A percentile compares a stretch with the other conserved stretches of the same genome.
These are phyloP conservation scores for Ephialtes manifestator DNA, from an alignment of 2,888 invertebrate genomes.

Conservation along the genomic window DNA sequence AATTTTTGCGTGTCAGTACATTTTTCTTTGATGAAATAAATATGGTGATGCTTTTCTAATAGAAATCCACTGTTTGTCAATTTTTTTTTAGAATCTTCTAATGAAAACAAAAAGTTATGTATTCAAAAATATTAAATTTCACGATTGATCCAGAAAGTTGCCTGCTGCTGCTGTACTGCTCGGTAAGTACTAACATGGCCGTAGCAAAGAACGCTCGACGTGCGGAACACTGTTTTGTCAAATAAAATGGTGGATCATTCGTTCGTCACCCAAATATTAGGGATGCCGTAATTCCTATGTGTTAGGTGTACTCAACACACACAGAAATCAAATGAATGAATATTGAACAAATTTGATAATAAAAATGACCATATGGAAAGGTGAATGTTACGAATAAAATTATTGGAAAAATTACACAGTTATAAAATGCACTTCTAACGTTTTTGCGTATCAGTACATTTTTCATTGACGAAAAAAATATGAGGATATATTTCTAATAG, in stretches of 20 bases:
- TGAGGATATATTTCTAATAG: too few relatives aligned
- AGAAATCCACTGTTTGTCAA: too few relatives aligned
- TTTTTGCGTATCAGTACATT: too few relatives aligned
- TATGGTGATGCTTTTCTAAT: too few relatives aligned
- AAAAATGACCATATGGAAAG: not conserved
- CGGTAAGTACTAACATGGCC: not conserved
- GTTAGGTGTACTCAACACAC: not conserved
- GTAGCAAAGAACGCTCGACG: not conserved
- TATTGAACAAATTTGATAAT: not conserved
- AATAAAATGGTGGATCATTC: constrained; percentile 63
- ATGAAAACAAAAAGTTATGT: too few relatives aligned
- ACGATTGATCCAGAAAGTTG: constrained; percentile 45
- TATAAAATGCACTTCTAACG: too few relatives aligned
- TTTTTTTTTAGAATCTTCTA: too few relatives aligned
- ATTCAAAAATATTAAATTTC: too few relatives aligned
- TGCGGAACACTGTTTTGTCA: constrained; percentile 66
- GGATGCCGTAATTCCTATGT: constrained; percentile 30
- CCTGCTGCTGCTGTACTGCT: not conserved
- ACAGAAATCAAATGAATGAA: not conserved
- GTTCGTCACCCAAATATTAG: constrained; percentile 33
- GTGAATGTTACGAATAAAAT: not conserved
- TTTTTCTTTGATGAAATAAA: too few relatives aligned
- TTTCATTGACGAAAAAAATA: too few relatives aligned
- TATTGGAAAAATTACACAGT: too few relatives aligned
- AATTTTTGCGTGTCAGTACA: too few relatives aligned